Conservation (phyloP, 1,140 invertebrate species). For the Drosophila neocordata region DNA sequence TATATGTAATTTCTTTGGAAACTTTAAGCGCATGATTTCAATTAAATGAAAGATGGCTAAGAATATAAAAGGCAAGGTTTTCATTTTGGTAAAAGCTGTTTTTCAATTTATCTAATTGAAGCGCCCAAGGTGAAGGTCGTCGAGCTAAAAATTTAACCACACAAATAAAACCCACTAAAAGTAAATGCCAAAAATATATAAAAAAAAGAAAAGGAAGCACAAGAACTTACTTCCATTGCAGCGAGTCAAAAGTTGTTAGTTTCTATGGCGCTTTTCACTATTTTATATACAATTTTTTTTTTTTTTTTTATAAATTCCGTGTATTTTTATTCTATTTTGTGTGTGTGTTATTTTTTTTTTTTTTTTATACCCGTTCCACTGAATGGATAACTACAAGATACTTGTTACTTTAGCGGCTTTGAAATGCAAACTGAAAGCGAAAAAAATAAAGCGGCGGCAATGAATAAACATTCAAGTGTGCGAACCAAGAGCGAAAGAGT, state of each 20-base stretch:
- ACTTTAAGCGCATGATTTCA: constrained; percentile 36
- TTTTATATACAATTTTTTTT: constrained; percentile 40
- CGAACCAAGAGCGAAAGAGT: neutral
- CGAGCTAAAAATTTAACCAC: constrained; percentile 33
- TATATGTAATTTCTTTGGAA: neutral
- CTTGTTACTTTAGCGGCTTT: constrained; percentile 79
- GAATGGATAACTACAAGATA: constrained; percentile 75
- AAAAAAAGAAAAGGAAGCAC: neutral
- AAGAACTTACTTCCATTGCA: constrained; percentile 64
- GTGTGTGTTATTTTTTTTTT: too few relatives aligned
- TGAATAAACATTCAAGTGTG: constrained; percentile 61
- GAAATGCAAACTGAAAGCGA: constrained; percentile 77
- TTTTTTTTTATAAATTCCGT: constrained; percentile 29
- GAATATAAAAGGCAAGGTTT: constrained; percentile 35
- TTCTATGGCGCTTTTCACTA: constrained; percentile 60
- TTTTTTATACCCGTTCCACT: constrained; percentile 38
- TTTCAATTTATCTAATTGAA: constrained; percentile 72
- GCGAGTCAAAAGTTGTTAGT: constrained; percentile 28
- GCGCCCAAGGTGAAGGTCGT: constrained; percentile 74
- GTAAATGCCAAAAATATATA: constrained; percentile 12
- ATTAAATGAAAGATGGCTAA: constrained; percentile 33
- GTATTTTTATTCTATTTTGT: constrained; percentile 10
- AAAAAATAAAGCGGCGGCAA: constrained; percentile 61
- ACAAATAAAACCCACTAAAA: constrained; percentile 37
- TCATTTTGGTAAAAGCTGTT: constrained; percentile 64